Conservation (phyloP, 2,113 vertebrate genomes). For the Bucco capensis region DNA sequence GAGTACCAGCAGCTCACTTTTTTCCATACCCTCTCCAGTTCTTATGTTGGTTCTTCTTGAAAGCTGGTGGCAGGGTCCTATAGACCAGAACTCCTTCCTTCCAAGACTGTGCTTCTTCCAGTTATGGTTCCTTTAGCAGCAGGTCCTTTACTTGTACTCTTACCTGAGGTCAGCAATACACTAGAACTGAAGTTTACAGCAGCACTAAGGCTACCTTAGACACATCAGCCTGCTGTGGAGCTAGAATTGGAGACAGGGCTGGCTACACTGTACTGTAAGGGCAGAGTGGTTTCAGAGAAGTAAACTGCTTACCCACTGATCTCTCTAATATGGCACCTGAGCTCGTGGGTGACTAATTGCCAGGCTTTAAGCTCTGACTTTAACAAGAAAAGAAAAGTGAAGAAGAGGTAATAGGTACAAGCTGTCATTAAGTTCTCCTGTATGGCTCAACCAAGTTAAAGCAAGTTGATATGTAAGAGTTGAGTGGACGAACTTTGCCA, state of each 20-base stretch:
- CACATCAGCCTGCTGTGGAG: neutral
- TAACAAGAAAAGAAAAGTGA: neutral
- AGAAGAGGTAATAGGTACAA: neutral
- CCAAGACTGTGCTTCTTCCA: neutral
- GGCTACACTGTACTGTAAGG: neutral
- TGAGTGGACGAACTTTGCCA: neutral
- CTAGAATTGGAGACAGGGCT: neutral
- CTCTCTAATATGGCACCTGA: conserved; percentile 8
- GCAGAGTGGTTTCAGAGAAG: neutral
- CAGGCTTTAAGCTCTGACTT: neutral
- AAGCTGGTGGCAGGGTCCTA: neutral
- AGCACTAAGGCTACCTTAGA: neutral
- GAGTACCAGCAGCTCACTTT: neutral
- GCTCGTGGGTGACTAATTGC: neutral
- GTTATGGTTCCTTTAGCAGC: neutral
- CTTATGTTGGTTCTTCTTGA: neutral
- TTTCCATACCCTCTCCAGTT: neutral
- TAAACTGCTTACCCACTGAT: neutral
- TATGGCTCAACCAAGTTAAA: neutral
- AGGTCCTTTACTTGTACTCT: neutral
- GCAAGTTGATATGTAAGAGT: neutral
- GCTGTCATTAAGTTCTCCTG: neutral
- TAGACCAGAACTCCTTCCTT: neutral
- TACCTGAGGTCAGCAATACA: neutral
- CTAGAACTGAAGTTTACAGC: neutral